Conservation (phyloP, 1,140 invertebrate species). For the Aradophagus sp. region DNA sequence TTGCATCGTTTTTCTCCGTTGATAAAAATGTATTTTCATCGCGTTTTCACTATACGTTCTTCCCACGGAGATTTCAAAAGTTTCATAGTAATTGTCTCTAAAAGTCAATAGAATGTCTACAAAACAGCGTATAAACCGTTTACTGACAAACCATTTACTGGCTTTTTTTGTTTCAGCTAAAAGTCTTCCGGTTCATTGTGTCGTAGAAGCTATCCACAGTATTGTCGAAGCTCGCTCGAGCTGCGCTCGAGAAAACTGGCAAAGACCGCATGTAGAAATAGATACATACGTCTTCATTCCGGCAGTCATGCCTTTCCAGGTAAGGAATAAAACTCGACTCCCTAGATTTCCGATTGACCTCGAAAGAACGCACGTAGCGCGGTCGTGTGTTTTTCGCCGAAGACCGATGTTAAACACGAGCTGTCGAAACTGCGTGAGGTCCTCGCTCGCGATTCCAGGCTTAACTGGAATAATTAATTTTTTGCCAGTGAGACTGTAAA, state of each 20-base stretch:
- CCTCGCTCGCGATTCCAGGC: slow-evolving; percentile 21
- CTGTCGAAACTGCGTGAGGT: slow-evolving; percentile 42
- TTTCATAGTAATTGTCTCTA: too few species aligned
- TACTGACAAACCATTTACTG: too few species aligned
- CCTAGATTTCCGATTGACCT: slow-evolving; percentile 1
- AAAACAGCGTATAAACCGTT: too few species aligned
- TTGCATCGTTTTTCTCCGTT: too few species aligned
- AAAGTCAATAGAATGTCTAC: too few species aligned
- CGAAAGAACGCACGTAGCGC: neutral
- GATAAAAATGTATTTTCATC: too few species aligned
- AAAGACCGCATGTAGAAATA: slow-evolving; percentile 84
- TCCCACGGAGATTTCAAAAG: too few species aligned
- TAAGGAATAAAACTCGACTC: slow-evolving; percentile 43
- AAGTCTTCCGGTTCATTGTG: slow-evolving; percentile 93
- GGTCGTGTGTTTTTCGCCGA: too few species aligned
- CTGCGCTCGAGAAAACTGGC: slow-evolving; percentile 74
- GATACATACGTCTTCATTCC: slow-evolving; percentile 96
- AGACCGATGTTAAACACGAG: too few species aligned
- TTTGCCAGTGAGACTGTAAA: slow-evolving; percentile 34
- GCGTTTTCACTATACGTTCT: too few species aligned
- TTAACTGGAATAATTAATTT: slow-evolving; percentile 40
- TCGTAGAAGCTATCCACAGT: slow-evolving; percentile 87
- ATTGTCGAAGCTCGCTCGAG: slow-evolving; percentile 78
- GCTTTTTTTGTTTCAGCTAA: slow-evolving; percentile 81
- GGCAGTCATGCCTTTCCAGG: slow-evolving; percentile 89